phyloP scores from a whole-genome alignment of 1,140 invertebrate species.

The Bombus fervidus region DNA sequence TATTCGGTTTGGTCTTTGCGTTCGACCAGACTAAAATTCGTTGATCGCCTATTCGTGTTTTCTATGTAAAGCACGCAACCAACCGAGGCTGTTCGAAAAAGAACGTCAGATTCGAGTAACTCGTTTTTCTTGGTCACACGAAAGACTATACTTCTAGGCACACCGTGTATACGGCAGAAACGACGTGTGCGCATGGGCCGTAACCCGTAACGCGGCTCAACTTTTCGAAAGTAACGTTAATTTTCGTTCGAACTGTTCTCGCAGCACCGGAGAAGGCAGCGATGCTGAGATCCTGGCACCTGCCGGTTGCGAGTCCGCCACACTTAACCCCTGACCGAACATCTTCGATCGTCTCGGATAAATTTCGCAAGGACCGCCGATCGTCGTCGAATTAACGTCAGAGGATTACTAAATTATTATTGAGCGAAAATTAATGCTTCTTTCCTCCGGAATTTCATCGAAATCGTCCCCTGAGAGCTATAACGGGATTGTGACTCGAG shows the following conservation, averaged over 20 bases:
- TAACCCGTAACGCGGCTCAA: neutral
- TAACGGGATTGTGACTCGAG: neutral
- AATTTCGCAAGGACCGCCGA: neutral
- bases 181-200: neutral
- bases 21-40: neutral
- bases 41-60: no score
- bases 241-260: neutral
- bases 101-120: no score
- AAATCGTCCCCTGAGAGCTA: neutral
- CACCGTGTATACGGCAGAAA: neutral
- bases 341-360: neutral
- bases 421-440: neutral
- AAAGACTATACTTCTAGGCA: neutral
- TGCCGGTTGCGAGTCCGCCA: neutral
- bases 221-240: slow-evolving; percentile 8
- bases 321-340: neutral
- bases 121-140: no score
- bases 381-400: neutral
- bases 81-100: no score
- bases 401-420: no score
- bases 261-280: neutral
- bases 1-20: neutral
- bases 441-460: neutral
- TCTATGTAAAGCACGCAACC: no score
- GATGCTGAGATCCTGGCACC: neutral